Evolutionary conservation across 37 sponge, comb jelly and placozoan species (phyloP).

Genomic region (Haliclona indistincta): DNA sequence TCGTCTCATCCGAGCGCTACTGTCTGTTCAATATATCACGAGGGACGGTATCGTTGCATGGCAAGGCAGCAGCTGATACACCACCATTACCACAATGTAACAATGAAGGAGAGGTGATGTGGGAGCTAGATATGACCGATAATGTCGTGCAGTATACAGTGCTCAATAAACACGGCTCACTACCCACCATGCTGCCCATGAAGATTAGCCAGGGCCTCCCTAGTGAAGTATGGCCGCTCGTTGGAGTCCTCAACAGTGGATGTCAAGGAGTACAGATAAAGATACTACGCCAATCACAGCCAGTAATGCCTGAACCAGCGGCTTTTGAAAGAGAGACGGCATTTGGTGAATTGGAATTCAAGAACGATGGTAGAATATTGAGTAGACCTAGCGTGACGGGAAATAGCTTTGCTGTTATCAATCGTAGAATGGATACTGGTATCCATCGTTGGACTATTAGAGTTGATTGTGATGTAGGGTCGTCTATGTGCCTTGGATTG

Average conservation of each 20-base stretch:
- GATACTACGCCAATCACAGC: background rate
- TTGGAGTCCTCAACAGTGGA: conserved; percentile 4
- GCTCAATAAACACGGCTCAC: too few species aligned
- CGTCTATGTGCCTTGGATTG: conserved; percentile 44
- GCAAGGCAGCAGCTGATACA: too few species aligned
- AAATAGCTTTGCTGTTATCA: conserved; percentile 42
- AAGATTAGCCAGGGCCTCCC: too few species aligned
- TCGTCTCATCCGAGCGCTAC: too few species aligned
- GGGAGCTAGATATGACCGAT: too few species aligned
- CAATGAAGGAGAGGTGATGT: too few species aligned
- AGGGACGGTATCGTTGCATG: too few species aligned
- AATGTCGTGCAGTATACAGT: too few species aligned
- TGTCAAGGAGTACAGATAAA: background rate
- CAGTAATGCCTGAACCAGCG: background rate
- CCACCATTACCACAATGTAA: too few species aligned
- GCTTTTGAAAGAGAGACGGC: conserved; percentile 8
- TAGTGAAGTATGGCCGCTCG: conserved; percentile 14
- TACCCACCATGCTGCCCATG: too few species aligned
- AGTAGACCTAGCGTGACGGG: conserved; percentile 1
- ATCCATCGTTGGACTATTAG: conserved; percentile 24
- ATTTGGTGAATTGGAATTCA: conserved; percentile 16
- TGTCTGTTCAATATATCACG: too few species aligned
- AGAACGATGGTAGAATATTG: background rate
- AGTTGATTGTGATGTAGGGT: conserved; percentile 46
- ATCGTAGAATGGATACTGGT: conserved; percentile 12